Conservation (phyloP, 2,797 vertebrate genomes). For the Percopsis omiscomaycus region DNA sequence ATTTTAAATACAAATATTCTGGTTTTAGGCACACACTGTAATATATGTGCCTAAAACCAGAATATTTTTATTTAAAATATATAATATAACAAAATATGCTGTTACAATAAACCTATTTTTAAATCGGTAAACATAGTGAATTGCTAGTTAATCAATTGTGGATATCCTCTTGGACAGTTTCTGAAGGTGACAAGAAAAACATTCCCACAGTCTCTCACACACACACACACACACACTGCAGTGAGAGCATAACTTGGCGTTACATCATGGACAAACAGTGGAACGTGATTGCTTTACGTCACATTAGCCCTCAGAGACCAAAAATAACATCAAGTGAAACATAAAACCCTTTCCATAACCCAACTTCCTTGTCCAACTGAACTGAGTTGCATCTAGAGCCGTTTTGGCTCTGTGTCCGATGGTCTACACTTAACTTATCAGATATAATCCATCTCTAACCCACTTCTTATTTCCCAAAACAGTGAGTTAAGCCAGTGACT, state of each 20-base stretch:
- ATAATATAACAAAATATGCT: too few species aligned
- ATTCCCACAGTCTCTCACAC: background rate
- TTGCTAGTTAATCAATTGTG: too few species aligned
- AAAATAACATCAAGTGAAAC: conserved; percentile 57
- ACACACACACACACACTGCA: conserved; percentile 7
- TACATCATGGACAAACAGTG: conserved; percentile 40
- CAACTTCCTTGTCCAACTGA: conserved; percentile 20
- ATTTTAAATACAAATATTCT: too few species aligned
- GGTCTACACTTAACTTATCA: background rate
- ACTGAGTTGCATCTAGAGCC: conserved; percentile 20
- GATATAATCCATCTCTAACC: conserved; percentile 11
- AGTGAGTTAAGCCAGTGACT: conserved; percentile 22
- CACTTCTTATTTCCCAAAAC: conserved; percentile 15
- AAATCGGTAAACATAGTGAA: too few species aligned
- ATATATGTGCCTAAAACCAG: too few species aligned
- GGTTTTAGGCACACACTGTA: too few species aligned
- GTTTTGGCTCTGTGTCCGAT: background rate
- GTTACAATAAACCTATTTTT: too few species aligned
- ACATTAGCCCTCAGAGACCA: conserved; percentile 31
- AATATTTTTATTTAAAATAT: too few species aligned
- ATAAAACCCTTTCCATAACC: conserved; percentile 19
- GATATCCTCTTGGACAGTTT: too few species aligned
- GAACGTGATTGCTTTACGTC: conserved; percentile 48
- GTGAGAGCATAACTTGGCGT: conserved; percentile 28
- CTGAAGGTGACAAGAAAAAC: too few species aligned